Evolutionary conservation across 1,140 invertebrate species (phyloP), one percentile per base, ranked within the genome.

Genomic region (Bombus pascuorum): DNA sequence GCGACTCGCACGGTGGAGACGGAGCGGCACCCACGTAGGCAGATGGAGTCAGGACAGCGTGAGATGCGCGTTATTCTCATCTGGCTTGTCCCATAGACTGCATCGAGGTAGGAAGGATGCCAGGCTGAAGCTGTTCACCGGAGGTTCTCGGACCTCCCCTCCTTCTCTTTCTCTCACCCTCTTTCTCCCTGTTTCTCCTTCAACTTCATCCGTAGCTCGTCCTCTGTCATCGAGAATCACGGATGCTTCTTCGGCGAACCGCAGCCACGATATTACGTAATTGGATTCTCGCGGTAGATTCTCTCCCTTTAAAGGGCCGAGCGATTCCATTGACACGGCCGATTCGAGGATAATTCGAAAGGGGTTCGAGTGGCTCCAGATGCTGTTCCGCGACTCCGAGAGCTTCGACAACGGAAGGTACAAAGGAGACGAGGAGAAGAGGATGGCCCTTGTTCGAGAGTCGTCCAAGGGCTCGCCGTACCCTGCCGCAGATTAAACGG

Each of bases 31-130:
- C 65, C 80, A 65, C 86, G 78, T 81, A 75, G 77, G 90, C 91
- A 91, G 91, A 92, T 91, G 91, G 91, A 92, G 85, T 88, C 91
- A 86, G 89, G 85, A 89, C 85, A 91, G 91, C 91, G 90, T 92
- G 86, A 92, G 90, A 92, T 89, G 83, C 90, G 90, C 89, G 85
- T 92, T 92, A 92, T 83, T 90, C 89, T 89, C 91, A 89, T 87
- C 89, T 90, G 89, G 89, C 76, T 91, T 88, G 81, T 28, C 80
- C 91, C 83, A 92, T 92, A 90, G 80, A 90, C 42, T 18, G 59
- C 4, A n/a, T 13, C 28, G 12, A n/a, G 68, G 77, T 44, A 86
- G 65, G 71, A 62, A 75, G 81, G 65, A 84, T 37, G 66, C 37
- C 2, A 18, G 80, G 53, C 65, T 47, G 39, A 32, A 68, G 74